Evolutionary conservation across 1,140 invertebrate genomes (phyloP).

Genomic region (Dendrolimus punctatus): DNA sequence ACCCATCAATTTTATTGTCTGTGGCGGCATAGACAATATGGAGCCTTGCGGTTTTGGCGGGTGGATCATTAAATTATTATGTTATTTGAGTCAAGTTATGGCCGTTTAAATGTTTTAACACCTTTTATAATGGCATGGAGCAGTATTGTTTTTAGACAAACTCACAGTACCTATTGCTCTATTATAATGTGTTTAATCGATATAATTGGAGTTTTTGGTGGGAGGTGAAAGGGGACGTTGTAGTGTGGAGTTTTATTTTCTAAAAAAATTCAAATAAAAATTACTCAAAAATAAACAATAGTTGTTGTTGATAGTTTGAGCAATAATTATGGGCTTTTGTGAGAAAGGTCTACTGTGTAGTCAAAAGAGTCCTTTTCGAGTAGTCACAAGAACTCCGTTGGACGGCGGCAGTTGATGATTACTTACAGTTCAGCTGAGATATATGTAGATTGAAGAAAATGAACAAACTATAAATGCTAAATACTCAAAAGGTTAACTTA

Average conservation of each 20-base stretch:
- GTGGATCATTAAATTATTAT: not conserved
- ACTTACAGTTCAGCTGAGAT: too few species aligned
- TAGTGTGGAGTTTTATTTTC: slow-evolving; percentile 3
- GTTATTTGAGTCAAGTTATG: not conserved
- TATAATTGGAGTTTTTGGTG: too few species aligned
- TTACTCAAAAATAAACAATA: slow-evolving; percentile 1
- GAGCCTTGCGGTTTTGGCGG: slow-evolving; percentile 7
- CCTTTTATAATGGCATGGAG: not conserved
- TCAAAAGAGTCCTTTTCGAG: not conserved
- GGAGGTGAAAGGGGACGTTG: not conserved
- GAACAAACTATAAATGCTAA: too few species aligned
- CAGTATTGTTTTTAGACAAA: too few species aligned
- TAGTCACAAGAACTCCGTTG: not conserved
- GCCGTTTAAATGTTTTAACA: not conserved
- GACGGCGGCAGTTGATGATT: not conserved
- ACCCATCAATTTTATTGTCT: slow-evolving; percentile 39
- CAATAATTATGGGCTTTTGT: not conserved
- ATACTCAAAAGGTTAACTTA: too few species aligned
- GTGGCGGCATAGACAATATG: slow-evolving; percentile 5
- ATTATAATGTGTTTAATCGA: too few species aligned
- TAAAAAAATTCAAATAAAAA: not conserved
- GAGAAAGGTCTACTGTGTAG: not conserved
- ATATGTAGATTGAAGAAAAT: too few species aligned
- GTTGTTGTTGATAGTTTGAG: too few species aligned
- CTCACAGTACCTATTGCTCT: too few species aligned